phyloP scores from a whole-genome alignment of 2,797 vertebrate genomes.

The Eidolon dupreanum region DNA sequence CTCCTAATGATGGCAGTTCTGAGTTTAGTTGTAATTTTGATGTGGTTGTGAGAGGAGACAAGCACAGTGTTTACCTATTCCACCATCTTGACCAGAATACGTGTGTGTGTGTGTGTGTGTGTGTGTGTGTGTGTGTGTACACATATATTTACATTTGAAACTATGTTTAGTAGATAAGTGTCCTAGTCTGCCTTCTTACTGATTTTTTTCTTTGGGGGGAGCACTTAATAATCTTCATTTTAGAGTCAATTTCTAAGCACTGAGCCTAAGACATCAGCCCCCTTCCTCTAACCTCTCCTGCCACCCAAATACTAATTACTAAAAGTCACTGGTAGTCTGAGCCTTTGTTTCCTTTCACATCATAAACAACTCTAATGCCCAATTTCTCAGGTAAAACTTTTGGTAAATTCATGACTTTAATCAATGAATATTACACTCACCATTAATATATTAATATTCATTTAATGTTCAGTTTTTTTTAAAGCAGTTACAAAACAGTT shows the following conservation, averaged over 20 bases:
- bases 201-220: background rate
- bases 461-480: background rate
- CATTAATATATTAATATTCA: background rate
- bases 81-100: no score
- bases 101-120: no score
- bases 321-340: background rate
- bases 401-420: background rate
- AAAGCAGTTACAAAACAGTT: conserved; percentile 76
- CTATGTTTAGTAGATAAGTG: background rate
- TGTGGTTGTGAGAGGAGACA: no score
- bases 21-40: no score
- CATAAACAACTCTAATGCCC: background rate
- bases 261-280: background rate
- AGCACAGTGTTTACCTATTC: no score
- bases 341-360: background rate
- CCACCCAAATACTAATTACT: background rate
- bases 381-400: background rate
- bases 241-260: background rate
- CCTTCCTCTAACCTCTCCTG: background rate
- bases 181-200: background rate
- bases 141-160: background rate
- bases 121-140: no score
- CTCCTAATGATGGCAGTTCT: no score
- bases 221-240: background rate
- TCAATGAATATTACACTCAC: background rate